Conservation (phyloP, 2,888 invertebrate genomes). For the Oxytorus armatus region DNA sequence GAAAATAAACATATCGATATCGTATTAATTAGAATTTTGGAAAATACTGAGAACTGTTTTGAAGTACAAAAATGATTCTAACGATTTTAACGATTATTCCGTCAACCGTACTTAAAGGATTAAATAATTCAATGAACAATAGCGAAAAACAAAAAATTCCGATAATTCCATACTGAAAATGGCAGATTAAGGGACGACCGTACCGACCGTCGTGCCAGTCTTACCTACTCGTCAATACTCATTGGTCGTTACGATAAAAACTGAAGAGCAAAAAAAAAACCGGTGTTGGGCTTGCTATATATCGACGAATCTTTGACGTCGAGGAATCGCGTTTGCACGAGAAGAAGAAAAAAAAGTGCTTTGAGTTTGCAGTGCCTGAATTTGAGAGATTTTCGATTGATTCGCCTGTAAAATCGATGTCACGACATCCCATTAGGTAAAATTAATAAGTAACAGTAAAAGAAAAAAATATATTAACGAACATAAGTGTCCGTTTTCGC, state of each 20-base stretch:
- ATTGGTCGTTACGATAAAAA: constrained; percentile 62
- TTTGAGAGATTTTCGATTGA: constrained; percentile 58
- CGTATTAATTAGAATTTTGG: background rate
- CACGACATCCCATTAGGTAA: constrained; percentile 44
- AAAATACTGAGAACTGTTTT: background rate
- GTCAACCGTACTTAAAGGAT: background rate
- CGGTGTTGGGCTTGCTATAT: constrained; percentile 29
- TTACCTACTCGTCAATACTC: constrained; percentile 77
- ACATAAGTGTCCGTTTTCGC: constrained; percentile 50
- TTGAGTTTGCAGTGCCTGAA: constrained; percentile 77
- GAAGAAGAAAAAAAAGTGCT: constrained; percentile 58
- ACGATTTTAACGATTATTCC: background rate
- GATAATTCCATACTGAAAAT: constrained; percentile 5
- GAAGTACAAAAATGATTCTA: background rate
- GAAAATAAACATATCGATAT: too few species aligned
- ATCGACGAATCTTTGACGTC: constrained; percentile 12
- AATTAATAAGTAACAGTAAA: constrained; percentile 45
- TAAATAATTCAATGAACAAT: background rate
- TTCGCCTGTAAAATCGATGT: constrained; percentile 60
- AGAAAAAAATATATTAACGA: constrained; percentile 15
- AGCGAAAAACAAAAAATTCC: background rate
- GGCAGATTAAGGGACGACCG: constrained; percentile 3
- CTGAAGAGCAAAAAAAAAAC: constrained; percentile 14
- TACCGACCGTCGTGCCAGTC: constrained; percentile 53
- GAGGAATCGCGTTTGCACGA: constrained; percentile 10